phyloP scores from a whole-genome alignment of 2,113 vertebrate genomes.

The Struthidea cinerea region DNA sequence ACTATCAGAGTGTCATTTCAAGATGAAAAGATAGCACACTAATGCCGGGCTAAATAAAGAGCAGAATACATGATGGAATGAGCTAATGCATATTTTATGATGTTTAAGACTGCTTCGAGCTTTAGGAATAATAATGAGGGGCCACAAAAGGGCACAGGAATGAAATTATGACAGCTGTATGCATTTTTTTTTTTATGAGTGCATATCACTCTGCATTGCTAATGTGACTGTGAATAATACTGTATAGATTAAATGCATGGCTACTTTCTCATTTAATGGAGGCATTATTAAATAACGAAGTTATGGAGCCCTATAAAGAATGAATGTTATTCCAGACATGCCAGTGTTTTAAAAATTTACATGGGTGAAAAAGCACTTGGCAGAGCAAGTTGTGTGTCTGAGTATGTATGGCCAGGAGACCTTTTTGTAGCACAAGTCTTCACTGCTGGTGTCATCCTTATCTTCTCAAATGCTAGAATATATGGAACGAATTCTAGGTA shows the following conservation, averaged over 20 bases:
- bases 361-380: slow-evolving; percentile 2
- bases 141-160: slow-evolving; percentile 30
- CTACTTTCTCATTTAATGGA: slow-evolving; percentile 42
- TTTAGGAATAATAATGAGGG: slow-evolving; percentile 60
- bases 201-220: slow-evolving; percentile 28
- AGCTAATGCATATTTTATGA: slow-evolving; percentile 55
- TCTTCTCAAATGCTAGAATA: not conserved
- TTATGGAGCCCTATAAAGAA: slow-evolving; percentile 27
- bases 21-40: not conserved
- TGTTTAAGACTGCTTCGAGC: slow-evolving; percentile 53
- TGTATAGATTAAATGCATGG: not conserved
- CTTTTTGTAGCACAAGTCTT: not conserved
- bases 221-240: slow-evolving; percentile 29
- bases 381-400: not conserved
- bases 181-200: slow-evolving; percentile 8
- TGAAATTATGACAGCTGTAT: slow-evolving; percentile 30
- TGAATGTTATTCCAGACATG: slow-evolving; percentile 44
- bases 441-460: not conserved
- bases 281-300: slow-evolving; percentile 59
- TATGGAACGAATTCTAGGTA: not conserved
- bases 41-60: slow-evolving; percentile 38
- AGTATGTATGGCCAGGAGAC: not conserved
- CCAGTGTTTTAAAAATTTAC: slow-evolving; percentile 33
- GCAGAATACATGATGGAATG: not conserved
- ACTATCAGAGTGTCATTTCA: not conserved